phyloP scores from a whole-genome alignment of 2,113 vertebrate genomes.

The Tachysurus vachellii region DNA sequence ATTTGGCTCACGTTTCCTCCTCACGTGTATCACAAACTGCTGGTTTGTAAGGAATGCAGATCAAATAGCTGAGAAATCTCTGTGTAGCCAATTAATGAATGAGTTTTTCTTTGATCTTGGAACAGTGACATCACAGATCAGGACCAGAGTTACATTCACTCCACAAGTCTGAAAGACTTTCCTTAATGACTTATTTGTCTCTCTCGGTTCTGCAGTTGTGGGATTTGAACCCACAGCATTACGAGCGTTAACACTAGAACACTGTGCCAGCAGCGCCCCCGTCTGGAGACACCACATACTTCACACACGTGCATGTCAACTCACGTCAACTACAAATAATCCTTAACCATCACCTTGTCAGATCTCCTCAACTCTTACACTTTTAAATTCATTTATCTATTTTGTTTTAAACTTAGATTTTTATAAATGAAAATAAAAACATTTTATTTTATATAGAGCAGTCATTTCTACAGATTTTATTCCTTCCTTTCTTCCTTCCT shows the following conservation, averaged over 20 bases:
- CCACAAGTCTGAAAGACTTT: background rate
- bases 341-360: too few species aligned
- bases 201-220: background rate
- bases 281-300: background rate
- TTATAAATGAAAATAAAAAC: background rate
- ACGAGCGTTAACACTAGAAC: background rate
- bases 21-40: background rate
- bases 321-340: background rate
- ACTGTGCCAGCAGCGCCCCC: conserved; percentile 1
- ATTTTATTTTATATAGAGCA: background rate
- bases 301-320: background rate
- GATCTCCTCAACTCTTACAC: background rate
- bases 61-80: background rate
- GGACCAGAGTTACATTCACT: background rate
- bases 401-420: background rate
- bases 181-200: background rate
- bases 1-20: background rate
- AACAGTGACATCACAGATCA: background rate
- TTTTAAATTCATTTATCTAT: background rate
- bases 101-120: conserved; percentile 8
- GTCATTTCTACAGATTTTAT: background rate
- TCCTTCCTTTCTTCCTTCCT: background rate
- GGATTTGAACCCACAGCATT: background rate
- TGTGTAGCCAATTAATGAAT: background rate
- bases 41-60: background rate